Percentiles rank a stretch among this genome's conserved stretches.
These are phyloP conservation scores for Sander vitreus DNA, from an alignment of 2,113 vertebrate species.

Conservation along the genomic window DNA sequence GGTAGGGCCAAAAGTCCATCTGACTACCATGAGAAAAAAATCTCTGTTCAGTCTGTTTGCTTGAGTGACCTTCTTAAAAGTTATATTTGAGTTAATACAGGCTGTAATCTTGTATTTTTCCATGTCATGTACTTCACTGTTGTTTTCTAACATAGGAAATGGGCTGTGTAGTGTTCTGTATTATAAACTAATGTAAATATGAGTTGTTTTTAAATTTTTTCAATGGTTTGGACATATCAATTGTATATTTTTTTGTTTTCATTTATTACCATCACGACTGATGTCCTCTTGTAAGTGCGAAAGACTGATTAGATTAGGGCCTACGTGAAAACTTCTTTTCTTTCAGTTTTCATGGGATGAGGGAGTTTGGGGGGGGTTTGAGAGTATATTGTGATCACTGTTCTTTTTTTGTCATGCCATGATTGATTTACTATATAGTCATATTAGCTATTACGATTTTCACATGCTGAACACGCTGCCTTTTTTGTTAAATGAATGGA, in stretches of 20 bases:
- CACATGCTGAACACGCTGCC: slow-evolving; percentile 81
- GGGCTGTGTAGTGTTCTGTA: slow-evolving; percentile 30
- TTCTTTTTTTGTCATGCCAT: slow-evolving; percentile 49
- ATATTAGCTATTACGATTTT: slow-evolving; percentile 38
- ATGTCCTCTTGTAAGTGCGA: slow-evolving; percentile 4
- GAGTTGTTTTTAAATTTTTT: slow-evolving; percentile 33
- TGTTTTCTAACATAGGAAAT: slow-evolving; percentile 56
- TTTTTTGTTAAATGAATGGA: slow-evolving; percentile 60
- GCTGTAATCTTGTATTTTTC: slow-evolving; percentile 16
- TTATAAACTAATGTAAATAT: slow-evolving; percentile 61
- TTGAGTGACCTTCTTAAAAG: slow-evolving; percentile 6
- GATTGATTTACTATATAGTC: slow-evolving; percentile 38
- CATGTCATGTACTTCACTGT: slow-evolving; percentile 28
- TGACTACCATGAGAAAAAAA: not conserved
- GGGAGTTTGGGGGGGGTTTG: not conserved
- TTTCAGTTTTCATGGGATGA: not conserved
- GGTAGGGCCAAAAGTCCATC: slow-evolving; percentile 2
- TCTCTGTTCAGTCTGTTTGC: not conserved
- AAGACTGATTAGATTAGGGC: slow-evolving; percentile 5
- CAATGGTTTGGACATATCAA: slow-evolving; percentile 40
- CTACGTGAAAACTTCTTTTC: not conserved
- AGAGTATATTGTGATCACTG: not conserved
- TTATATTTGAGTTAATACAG: not conserved
- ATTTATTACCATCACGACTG: slow-evolving; percentile 1
- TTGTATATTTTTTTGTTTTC: slow-evolving; percentile 31